phyloP scores from a whole-genome alignment of 37 sponge, comb jelly and placozoan genomes.

The Petrosia ficiformis region DNA sequence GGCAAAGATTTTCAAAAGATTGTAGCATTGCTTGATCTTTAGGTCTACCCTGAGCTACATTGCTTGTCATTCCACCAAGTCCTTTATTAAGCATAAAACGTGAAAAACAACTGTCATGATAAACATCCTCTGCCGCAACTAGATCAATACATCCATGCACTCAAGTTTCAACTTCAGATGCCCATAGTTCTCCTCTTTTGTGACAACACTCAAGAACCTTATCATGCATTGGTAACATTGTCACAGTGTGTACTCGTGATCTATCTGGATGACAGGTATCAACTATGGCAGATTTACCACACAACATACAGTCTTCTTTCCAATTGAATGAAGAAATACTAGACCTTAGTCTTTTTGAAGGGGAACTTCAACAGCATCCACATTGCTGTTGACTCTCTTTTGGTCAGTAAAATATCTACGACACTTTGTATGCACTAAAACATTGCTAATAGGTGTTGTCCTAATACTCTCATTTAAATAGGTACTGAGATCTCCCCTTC shows the following conservation, averaged over 20 bases:
- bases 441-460: too few species aligned
- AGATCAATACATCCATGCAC: slow-evolving; percentile 13
- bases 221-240: slow-evolving; percentile 13
- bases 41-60: slow-evolving; percentile 15
- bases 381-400: not conserved
- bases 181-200: slow-evolving; percentile 29
- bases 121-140: slow-evolving; percentile 19
- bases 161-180: slow-evolving; percentile 31
- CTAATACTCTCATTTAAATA: not conserved
- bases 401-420: not conserved
- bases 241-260: slow-evolving; percentile 13
- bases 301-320: not conserved
- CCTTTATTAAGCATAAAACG: slow-evolving; percentile 26
- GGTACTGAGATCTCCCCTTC: not conserved
- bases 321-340: not conserved
- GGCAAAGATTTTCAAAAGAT: slow-evolving; percentile 13
- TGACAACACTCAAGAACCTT: slow-evolving; percentile 34
- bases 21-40: slow-evolving; percentile 2
- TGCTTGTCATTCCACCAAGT: not conserved
- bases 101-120: slow-evolving; percentile 29
- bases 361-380: not conserved
- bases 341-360: not conserved
- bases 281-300: not conserved
- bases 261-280: slow-evolving; percentile 38
- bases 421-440: not conserved